These are phyloP conservation scores for Osmoderma eremita DNA, from an alignment of 2,888 invertebrate genomes.

Conservation along the genomic window DNA sequence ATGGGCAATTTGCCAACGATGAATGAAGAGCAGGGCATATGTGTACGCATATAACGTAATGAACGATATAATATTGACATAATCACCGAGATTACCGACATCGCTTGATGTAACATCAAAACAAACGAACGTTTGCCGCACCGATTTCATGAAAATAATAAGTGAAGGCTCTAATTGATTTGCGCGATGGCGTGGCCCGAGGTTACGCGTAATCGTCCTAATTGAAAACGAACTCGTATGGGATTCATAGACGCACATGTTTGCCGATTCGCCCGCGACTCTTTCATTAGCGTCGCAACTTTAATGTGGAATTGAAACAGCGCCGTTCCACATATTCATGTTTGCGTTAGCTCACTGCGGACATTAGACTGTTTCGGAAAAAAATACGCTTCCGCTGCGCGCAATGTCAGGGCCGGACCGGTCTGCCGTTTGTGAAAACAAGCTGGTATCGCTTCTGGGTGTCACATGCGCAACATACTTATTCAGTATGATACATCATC, in stretches of 20 bases:
- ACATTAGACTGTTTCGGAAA: constrained; percentile 13
- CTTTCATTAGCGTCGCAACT: constrained; percentile 25
- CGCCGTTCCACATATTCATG: constrained; percentile 23
- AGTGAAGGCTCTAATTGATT: constrained; percentile 28
- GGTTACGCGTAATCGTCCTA: constrained; percentile 35
- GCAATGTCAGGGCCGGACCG: constrained; percentile 30
- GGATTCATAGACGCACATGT: constrained; percentile 30
- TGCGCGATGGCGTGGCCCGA: constrained; percentile 17
- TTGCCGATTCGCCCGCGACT: constrained; percentile 29
- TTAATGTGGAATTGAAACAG: constrained; percentile 26
- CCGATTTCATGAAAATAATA: constrained; percentile 23
- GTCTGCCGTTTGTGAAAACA: constrained; percentile 18
- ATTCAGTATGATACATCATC: no score
- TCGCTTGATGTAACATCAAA: background rate
- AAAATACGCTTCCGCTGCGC: constrained; percentile 30
- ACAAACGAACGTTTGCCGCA: constrained; percentile 10
- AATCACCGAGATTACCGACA: background rate
- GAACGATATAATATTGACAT: constrained; percentile 3
- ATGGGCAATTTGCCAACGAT: background rate
- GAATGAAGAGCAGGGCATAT: background rate
- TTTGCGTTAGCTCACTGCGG: constrained; percentile 13
- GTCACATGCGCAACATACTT: background rate
- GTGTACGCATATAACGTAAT: background rate
- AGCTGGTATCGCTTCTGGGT: background rate
- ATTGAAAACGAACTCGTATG: constrained; percentile 30